Evolutionary conservation across 2,797 vertebrate species (phyloP).

Genomic region (Gymnothorax javanicus): DNA sequence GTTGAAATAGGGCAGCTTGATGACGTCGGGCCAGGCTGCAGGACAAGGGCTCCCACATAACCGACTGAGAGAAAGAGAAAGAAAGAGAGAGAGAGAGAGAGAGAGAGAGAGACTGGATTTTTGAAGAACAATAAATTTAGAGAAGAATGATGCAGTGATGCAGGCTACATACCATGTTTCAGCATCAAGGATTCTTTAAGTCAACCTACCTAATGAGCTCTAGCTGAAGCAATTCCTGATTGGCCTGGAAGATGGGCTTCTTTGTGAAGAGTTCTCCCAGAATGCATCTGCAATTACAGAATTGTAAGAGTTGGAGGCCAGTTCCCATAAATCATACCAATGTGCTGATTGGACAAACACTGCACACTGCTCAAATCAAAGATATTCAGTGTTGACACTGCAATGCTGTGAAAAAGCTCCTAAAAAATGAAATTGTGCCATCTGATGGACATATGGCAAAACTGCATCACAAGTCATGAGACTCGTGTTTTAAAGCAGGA

Average conservation of each 20-base stretch:
- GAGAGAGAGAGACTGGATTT: not conserved
- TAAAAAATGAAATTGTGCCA: not conserved
- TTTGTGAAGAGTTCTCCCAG: slow-evolving; percentile 97
- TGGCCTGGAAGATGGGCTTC: slow-evolving; percentile 98
- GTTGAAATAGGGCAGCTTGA: slow-evolving; percentile 97
- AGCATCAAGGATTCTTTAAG: slow-evolving; percentile 20
- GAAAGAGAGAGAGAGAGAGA: not conserved
- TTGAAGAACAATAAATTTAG: too few species aligned
- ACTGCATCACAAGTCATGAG: not conserved
- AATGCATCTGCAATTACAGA: slow-evolving; percentile 82
- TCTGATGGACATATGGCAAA: not conserved
- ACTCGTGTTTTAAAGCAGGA: not conserved
- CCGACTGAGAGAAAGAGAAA: slow-evolving; percentile 73
- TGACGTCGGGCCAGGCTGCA: slow-evolving; percentile 95
- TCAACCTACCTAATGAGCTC: slow-evolving; percentile 90
- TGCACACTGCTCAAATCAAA: not conserved
- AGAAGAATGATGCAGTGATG: too few species aligned
- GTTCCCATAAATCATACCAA: not conserved
- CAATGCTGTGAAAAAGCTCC: too few species aligned
- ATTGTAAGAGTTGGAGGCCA: not conserved
- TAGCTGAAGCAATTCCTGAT: slow-evolving; percentile 95
- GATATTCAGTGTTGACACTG: not conserved
- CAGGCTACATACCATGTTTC: too few species aligned
- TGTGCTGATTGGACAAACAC: not conserved
- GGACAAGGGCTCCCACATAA: slow-evolving; percentile 96